Conservation (phyloP, 2,888 invertebrate species). For the Poecilus cupreus region DNA sequence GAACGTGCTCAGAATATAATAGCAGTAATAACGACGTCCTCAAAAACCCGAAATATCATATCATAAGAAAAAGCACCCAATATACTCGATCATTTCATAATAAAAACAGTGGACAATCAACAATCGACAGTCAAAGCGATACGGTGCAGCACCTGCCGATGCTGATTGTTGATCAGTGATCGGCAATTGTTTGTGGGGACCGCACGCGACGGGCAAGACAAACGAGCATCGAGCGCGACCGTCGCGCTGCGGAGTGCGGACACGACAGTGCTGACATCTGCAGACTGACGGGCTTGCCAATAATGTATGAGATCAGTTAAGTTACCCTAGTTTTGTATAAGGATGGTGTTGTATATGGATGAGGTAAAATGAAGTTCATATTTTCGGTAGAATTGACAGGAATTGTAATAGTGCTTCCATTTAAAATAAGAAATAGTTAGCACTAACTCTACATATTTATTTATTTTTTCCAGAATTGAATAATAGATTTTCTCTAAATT, state of each 20-base stretch:
- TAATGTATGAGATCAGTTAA: slow-evolving; percentile 5
- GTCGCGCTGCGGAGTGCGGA: not conserved
- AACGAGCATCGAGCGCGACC: slow-evolving; percentile 17
- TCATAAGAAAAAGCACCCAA: slow-evolving; percentile 26
- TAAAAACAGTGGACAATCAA: slow-evolving; percentile 43
- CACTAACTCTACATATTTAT: no score
- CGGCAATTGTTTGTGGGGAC: slow-evolving; percentile 35
- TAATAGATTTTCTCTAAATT: no score
- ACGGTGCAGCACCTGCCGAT: slow-evolving; percentile 45
- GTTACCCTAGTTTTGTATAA: not conserved
- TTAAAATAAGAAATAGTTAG: no score
- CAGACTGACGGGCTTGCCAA: not conserved
- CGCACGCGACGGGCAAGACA: slow-evolving; percentile 51
- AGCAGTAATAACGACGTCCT: not conserved
- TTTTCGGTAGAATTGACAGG: not conserved
- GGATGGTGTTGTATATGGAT: not conserved
- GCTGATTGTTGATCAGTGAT: slow-evolving; percentile 17
- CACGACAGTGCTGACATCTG: slow-evolving; percentile 45
- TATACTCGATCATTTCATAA: slow-evolving; percentile 30
- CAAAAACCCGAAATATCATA: slow-evolving; percentile 34
- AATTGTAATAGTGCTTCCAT: no score
- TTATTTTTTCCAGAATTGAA: no score
- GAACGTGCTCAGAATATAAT: slow-evolving; percentile 38
- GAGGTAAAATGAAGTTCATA: not conserved
- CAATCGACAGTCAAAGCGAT: not conserved